Base-by-base conservation (phyloP, 2,888 invertebrate genomes). In the Galerucella calmariensis region DNA sequence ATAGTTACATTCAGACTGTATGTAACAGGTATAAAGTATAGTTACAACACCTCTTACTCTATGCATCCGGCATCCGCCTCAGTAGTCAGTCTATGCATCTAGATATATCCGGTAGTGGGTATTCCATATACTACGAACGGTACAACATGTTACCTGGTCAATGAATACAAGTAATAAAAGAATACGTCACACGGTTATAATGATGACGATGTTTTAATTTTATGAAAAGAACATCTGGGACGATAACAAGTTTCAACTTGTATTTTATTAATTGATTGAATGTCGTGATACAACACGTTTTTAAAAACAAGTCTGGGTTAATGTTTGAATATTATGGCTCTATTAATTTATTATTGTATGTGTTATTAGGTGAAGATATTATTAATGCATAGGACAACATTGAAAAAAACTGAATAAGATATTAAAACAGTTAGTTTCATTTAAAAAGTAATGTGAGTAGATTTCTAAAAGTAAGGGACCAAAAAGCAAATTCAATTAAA, bases 41-140 rank as follows among this genome's bases (percentile, higher is more conserved):
- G 56, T 70, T 70, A 70, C 63, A 67, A 61, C 71, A 75, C 75
- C 72, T 75, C 75, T 75, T 68, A 68, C 66, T 72, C 69, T 61
- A 58, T 69, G 73, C 56, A 58, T 69, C 63, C 65, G 65, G 67
- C 69, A 72, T 72, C 72, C 72, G 71, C 63, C 67, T 14, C 53
- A 63, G 70, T 65, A 62, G 53, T 56, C 53, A 44, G 65, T 70
- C 65, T 70, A 70, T 70, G 70, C 70, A 70, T 70, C 63, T 65
- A 70, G 70, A 70, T 70, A 24, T 70, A 70, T 65, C 70, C 70
- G 70, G 68, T 68, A 68, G 58, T 66, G 12, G 51, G 27, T 61
- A 58, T 69, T 61, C 27, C 41, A 46, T 69, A 58, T 69, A 20
- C 20, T 53, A n/a, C 9, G 51, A 65, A 65, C 70, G 70, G 70